Conservation (phyloP, 2,888 invertebrate species). For the Leucania comma region DNA sequence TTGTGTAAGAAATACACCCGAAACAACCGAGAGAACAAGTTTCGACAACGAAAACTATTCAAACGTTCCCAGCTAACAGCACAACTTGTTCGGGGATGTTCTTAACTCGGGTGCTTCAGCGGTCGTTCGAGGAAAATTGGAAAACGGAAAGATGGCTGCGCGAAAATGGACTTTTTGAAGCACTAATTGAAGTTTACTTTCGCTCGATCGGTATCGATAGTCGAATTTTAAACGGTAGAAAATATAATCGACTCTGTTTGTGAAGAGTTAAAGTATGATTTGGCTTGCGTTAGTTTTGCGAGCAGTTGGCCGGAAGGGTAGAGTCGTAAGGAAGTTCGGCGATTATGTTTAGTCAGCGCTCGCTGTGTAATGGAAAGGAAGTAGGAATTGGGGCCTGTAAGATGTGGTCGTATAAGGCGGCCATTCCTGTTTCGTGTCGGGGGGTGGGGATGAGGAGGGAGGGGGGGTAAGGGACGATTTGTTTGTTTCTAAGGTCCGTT, state of each 20-base stretch:
- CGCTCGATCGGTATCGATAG: slow-evolving; percentile 69
- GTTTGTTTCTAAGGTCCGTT: slow-evolving; percentile 89
- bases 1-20: slow-evolving; percentile 89
- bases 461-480: slow-evolving; percentile 79
- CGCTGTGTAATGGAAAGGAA: slow-evolving; percentile 90
- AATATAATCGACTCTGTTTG: slow-evolving; percentile 72
- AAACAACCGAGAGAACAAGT: slow-evolving; percentile 86
- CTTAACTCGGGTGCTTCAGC: slow-evolving; percentile 89
- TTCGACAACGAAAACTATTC: slow-evolving; percentile 87
- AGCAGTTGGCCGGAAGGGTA: slow-evolving; percentile 88
- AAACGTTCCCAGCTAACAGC: slow-evolving; percentile 86
- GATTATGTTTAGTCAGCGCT: slow-evolving; percentile 90
- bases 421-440: slow-evolving; percentile 75
- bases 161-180: slow-evolving; percentile 71
- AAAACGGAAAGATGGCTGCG: slow-evolving; percentile 73
- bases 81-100: slow-evolving; percentile 88
- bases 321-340: slow-evolving; percentile 90
- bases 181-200: slow-evolving; percentile 69
- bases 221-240: slow-evolving; percentile 58
- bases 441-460: slow-evolving; percentile 61
- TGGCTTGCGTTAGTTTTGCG: slow-evolving; percentile 68
- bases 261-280: slow-evolving; percentile 74
- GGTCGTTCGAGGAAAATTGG: slow-evolving; percentile 89
- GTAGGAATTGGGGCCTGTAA: slow-evolving; percentile 90
- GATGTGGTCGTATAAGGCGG: slow-evolving; percentile 90